Evolutionary conservation across 2,113 vertebrate species (phyloP), one percentile per base, ranked within the genome.

Genomic region (Hydropotes inermis): DNA sequence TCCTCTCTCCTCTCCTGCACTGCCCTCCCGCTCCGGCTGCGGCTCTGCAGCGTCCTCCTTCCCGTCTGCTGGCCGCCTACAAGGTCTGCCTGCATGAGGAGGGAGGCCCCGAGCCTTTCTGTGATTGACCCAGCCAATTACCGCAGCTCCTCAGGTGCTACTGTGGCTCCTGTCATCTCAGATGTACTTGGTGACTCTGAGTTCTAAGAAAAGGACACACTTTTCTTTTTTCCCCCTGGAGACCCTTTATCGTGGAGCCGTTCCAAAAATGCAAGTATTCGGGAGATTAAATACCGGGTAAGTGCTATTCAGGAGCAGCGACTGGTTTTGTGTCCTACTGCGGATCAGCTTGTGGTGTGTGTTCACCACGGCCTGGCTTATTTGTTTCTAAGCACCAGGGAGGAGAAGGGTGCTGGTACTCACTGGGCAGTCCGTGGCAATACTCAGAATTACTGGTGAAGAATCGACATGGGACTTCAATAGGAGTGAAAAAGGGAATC

Each of bases 391-490:
- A 57, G 60, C 19, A 27, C 28, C 58, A 98, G 97, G 91, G 64
- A 96, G 89, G 95, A 92, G 92, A 87, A 97, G 99, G 98, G 99
- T 88, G 57, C 36, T 93, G 2, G 45, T 94, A 19, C 98, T 96
- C 60, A 58, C 86, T 5, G 64, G 98, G 17, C 97, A 97, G 33
- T 97, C 98, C 28, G 82, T 98, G 88, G 36, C 95, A 97, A 97
- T 98, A 33, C 97, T 95, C 39, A 96, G 93, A n/a, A n/a, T 95
- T 98, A 86, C 87, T 99, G 94, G 87, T 64, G 78, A 47, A 83
- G n/a, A 94, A 57, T 91, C 6, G 4, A 89, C 28, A 0, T 12
- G 36, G 28, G 67, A 54, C 83, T 94, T 97, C 12, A 91, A 60
- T 6, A 67, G 96, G 89, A 93, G 70, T 21, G 54, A 81, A 52